A percentile compares a stretch with the other conserved stretches of the same genome.
These are phyloP conservation scores for Pseudoatta argentina DNA, from an alignment of 1,140 invertebrate genomes.

Conservation along the genomic window DNA sequence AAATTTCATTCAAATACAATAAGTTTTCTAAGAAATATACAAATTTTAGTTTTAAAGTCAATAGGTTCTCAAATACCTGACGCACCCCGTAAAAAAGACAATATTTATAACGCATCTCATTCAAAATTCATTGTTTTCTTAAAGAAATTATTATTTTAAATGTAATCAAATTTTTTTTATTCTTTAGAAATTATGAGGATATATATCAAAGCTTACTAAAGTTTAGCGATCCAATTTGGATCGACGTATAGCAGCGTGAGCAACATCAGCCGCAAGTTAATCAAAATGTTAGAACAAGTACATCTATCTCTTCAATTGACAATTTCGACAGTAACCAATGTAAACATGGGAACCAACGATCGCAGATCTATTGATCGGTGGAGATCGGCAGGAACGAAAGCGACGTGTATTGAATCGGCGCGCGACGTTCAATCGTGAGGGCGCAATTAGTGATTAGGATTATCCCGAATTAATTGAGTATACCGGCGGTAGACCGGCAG, in stretches of 20 bases:
- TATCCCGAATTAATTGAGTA: slow-evolving; percentile 85
- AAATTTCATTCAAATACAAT: too few species aligned
- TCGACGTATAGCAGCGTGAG: neutral
- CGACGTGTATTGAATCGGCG: neutral
- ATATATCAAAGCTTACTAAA: neutral
- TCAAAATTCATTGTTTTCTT: neutral
- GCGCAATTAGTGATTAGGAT: slow-evolving; percentile 85
- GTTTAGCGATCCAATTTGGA: slow-evolving; percentile 3
- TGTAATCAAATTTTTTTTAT: neutral
- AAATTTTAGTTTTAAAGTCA: too few species aligned
- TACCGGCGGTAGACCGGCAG: slow-evolving; percentile 64
- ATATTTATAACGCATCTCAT: neutral
- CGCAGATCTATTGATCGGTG: neutral
- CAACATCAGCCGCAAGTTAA: slow-evolving; percentile 26
- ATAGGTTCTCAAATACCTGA: too few species aligned
- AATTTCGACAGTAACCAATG: slow-evolving; percentile 20
- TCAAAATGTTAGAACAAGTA: slow-evolving; percentile 54
- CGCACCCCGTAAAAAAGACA: neutral
- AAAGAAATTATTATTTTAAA: neutral
- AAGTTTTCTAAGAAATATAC: too few species aligned
- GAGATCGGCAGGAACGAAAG: slow-evolving; percentile 11
- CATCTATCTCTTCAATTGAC: slow-evolving; percentile 23
- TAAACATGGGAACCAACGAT: slow-evolving; percentile 1
- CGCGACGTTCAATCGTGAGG: slow-evolving; percentile 70
- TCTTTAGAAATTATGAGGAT: neutral